Evolutionary conservation across 1,140 invertebrate species (phyloP).

Genomic region (Ips typographus): DNA sequence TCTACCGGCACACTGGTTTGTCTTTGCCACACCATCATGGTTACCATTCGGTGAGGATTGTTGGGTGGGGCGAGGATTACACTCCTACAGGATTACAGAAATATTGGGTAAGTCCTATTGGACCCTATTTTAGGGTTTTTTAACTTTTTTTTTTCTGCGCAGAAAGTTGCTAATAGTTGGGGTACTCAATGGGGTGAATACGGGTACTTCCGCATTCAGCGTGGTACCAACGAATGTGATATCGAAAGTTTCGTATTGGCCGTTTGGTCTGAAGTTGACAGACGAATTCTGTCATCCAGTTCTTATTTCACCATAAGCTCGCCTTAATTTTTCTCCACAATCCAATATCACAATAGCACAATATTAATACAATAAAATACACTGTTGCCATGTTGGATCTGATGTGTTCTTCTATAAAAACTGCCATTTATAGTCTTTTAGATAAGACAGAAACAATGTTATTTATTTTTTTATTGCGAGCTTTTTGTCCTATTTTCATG

Average conservation of each 20-base stretch:
- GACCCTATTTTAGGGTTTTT: not conserved
- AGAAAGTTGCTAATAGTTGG: constrained; percentile 92
- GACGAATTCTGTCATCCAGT: constrained; percentile 16
- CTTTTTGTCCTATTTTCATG: too few relatives aligned
- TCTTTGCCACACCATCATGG: constrained; percentile 61
- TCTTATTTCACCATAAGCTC: not conserved
- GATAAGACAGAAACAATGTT: constrained; percentile 17
- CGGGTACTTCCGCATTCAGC: constrained; percentile 79
- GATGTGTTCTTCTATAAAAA: constrained; percentile 33
- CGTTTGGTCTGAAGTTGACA: constrained; percentile 63
- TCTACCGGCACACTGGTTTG: constrained; percentile 72
- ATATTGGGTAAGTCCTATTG: constrained; percentile 77
- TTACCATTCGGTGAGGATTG: constrained; percentile 86
- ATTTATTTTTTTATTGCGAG: constrained; percentile 30
- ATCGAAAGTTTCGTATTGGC: constrained; percentile 84
- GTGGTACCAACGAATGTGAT: constrained; percentile 79
- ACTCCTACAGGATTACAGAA: constrained; percentile 60
- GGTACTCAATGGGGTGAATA: constrained; percentile 85
- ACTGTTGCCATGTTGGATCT: not conserved
- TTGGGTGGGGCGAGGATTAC: constrained; percentile 86
- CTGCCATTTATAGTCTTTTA: constrained; percentile 29
- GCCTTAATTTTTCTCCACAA: too few relatives aligned
- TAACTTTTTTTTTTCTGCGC: constrained; percentile 43
- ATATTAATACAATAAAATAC: too few relatives aligned
- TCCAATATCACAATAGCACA: too few relatives aligned